These are phyloP conservation scores for Paramuricea clavata DNA, from an alignment of 92 coral and sea anemone genomes.

Conservation along the genomic window DNA sequence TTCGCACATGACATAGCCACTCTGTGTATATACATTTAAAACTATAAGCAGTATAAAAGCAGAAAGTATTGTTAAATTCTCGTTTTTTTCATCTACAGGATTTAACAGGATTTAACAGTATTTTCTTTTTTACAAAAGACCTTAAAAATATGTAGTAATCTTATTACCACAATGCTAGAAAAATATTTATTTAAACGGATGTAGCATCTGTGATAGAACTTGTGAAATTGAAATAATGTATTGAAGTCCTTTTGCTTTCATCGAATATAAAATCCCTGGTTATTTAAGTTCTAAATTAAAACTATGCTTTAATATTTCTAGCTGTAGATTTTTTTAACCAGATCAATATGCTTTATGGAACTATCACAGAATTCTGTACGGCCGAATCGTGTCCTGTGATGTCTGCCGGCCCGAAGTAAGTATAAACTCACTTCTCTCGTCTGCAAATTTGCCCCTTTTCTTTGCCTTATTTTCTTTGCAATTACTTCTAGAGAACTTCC, in stretches of 20 bases:
- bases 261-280: not conserved
- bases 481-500: not conserved
- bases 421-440: not conserved
- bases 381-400: conserved; percentile 95
- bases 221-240: not conserved
- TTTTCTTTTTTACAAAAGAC: not conserved
- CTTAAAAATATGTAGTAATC: not conserved
- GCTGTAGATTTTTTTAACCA: conserved; percentile 99
- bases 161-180: not conserved
- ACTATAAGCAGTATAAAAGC: no score
- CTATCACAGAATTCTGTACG: conserved; percentile 96
- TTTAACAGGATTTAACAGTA: not conserved
- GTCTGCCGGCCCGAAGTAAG: conserved; percentile 99
- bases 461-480: not conserved
- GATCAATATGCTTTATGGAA: conserved; percentile 98
- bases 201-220: no score
- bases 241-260: not conserved
- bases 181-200: not conserved
- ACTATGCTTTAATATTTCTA: conserved; percentile 35
- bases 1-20: no score
- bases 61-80: not conserved
- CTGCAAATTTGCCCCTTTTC: not conserved
- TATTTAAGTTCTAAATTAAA: conserved; percentile 30
- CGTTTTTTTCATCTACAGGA: not conserved
- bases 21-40: no score